A percentile compares a stretch with the other conserved stretches of the same genome.
phyloP scores from a whole-genome alignment of 1,140 invertebrate genomes.

The Acromyrmex charruanus region DNA sequence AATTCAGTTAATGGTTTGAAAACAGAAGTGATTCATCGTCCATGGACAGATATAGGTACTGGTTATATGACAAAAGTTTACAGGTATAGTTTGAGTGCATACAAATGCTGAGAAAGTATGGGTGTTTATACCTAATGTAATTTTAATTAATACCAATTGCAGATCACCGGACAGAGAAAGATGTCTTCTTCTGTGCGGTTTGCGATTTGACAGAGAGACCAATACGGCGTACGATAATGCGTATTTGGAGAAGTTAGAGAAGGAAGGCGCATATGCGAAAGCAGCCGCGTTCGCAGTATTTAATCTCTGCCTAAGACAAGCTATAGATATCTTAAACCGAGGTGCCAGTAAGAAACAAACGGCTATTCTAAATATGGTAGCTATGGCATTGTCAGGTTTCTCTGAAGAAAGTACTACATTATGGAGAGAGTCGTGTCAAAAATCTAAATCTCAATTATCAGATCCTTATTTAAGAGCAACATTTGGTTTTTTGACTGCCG shows the following conservation, averaged over 20 bases:
- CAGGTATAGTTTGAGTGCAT: conserved; percentile 70
- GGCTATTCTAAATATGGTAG: conserved; percentile 90
- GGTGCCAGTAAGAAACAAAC: conserved; percentile 86
- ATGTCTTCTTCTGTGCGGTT: conserved; percentile 94
- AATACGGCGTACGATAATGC: conserved; percentile 83
- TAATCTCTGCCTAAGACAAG: conserved; percentile 93
- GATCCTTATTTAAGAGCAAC: conserved; percentile 97
- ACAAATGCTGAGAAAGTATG: background rate
- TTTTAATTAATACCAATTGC: conserved; percentile 2
- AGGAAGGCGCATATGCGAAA: conserved; percentile 90
- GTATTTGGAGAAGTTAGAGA: conserved; percentile 89
- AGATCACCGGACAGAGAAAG: conserved; percentile 93
- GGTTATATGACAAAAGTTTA: conserved; percentile 85
- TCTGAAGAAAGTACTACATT: conserved; percentile 93
- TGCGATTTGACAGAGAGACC: conserved; percentile 91
- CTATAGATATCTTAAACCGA: conserved; percentile 94
- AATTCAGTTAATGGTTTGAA: conserved; percentile 81
- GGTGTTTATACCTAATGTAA: background rate
- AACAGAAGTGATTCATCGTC: conserved; percentile 82
- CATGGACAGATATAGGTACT: conserved; percentile 85
- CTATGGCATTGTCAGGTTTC: conserved; percentile 96
- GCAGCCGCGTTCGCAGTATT: conserved; percentile 97
- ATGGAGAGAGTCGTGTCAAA: conserved; percentile 93
- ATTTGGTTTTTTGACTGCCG: conserved; percentile 96
- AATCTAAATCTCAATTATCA: conserved; percentile 90